These are phyloP conservation scores for Deroptyus accipitrinus DNA, from an alignment of 2,113 vertebrate species.

Conservation along the genomic window DNA sequence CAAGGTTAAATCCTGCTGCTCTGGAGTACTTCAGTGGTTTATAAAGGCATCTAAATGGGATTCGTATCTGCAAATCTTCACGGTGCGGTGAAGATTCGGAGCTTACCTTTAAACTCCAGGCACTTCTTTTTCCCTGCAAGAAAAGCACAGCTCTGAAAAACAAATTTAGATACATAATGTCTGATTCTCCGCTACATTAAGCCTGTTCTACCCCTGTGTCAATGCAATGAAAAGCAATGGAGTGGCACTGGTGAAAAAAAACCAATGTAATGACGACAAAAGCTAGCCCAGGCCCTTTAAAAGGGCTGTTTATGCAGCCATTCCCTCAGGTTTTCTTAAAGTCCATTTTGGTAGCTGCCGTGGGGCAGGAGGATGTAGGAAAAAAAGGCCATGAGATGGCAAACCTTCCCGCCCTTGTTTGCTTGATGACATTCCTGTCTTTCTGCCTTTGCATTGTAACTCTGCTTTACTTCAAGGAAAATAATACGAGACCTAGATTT, in stretches of 20 bases:
- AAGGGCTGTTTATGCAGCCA: not conserved
- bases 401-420: not conserved
- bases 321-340: not conserved
- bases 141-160: not conserved
- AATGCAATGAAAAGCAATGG: constrained; percentile 16
- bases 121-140: not conserved
- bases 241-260: not conserved
- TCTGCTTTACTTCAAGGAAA: constrained; percentile 28
- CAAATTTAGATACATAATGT: not conserved
- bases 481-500: not conserved
- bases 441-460: not conserved
- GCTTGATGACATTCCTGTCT: not conserved
- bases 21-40: not conserved
- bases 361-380: not conserved
- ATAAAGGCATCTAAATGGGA: not conserved
- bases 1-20: constrained; percentile 53
- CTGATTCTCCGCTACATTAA: constrained; percentile 33
- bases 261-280: accelerated
- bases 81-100: accelerated
- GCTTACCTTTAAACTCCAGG: not conserved
- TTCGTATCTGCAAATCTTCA: constrained; percentile 4
- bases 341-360: not conserved
- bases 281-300: not conserved
- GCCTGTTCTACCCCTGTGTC: constrained; percentile 12
- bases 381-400: not conserved